Base-by-base conservation (phyloP, 2,797 vertebrate species). In the Lutjanus argentimaculatus region DNA sequence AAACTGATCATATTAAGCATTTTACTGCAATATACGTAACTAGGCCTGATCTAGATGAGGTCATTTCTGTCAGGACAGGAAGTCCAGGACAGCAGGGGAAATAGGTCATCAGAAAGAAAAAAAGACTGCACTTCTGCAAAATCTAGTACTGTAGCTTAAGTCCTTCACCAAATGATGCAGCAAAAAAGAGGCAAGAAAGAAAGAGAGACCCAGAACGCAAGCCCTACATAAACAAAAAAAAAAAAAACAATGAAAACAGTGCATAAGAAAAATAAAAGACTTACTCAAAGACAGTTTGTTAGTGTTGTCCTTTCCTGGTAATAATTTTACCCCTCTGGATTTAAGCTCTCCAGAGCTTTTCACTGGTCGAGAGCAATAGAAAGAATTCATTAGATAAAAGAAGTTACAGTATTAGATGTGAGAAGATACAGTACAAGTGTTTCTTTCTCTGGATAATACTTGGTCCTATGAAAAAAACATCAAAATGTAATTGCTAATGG, bases 281-380 rank as follows among this genome's bases (percentile, higher is more conserved):
- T 99, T 96, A 99, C 98, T 96, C 93, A 99, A 97, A 79, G 98
- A 97, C 93, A 98, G 97, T 92, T 99, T 99, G 91, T 97, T 98
- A 85, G 96, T 97, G 91, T 97, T 97, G 91, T 99, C 98, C 95
- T 99, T 99, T 92, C 95, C 97, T 68, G 98, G 98, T 72, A 99
- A 92, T 96, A 99, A 96, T 95, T 99, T 99, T 86, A 99, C 98
- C 83, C 98, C 98, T 95, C 98, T 97, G 78, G 98, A 99, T 95
- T 99, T 99, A 89, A 99, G 92, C 86, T 99, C 98, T 97, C 98
- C 69, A 95, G 96, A 96, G 92, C 93, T 95, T 94, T 96, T 96
- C 94, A 96, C 96, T 96, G 93, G 91, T 93, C 76, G 65, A 91
- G 89, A 91, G 82, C 84, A 92, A 90, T 85, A 92, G 85, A 91